Base-by-base conservation (phyloP, 2,888 invertebrate genomes). In the Apoderus coryli region DNA sequence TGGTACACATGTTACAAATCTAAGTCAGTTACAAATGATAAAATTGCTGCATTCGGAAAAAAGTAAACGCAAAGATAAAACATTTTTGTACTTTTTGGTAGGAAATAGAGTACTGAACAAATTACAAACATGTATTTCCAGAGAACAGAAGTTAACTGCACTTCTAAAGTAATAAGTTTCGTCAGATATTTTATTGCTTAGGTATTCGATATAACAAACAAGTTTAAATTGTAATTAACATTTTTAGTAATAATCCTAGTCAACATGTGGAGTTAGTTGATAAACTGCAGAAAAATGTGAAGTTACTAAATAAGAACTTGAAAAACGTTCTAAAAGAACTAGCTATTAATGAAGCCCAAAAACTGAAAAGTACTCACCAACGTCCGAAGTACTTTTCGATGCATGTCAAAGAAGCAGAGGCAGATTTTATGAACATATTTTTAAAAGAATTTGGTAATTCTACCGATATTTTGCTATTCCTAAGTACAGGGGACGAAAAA, bases 1-100 rank as follows among this genome's bases (percentile, higher is more conserved):
- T 56, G 88, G 88, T 2, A 88, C 88, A 0, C 88, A 88, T 50
- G 82, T 88, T 1, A 63, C 67, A 3, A 82, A 77, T 54, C 59
- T 85, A 15, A 67, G 72, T 33, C 74, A 77, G 50, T 53, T 76
- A 10, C 76, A 76, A 61, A 59, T 63, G 15, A 61, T 77, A 14
- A 77, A 76, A 49, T 46, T 86, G 24, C 50, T 81, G 9, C 67
- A 73, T 29, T 58, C 60, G 1, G 82, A 84, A 44, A 78, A 79
- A 36, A 76, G 76, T 5, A 85, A 78, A 56, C 42, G 56, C 3
- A 78, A 81, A 49, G 65, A 68, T 4, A 70, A 72, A 49, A 64
- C 64, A 0, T 61, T 72, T 28, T 55, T 78, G 1, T 64, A 69
- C 47, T 88, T 86, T 54, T 53, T 85, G 3, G 74, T 75, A 2